Base-by-base conservation (phyloP, 2,797 vertebrate genomes). In the Ibycter americanus region DNA sequence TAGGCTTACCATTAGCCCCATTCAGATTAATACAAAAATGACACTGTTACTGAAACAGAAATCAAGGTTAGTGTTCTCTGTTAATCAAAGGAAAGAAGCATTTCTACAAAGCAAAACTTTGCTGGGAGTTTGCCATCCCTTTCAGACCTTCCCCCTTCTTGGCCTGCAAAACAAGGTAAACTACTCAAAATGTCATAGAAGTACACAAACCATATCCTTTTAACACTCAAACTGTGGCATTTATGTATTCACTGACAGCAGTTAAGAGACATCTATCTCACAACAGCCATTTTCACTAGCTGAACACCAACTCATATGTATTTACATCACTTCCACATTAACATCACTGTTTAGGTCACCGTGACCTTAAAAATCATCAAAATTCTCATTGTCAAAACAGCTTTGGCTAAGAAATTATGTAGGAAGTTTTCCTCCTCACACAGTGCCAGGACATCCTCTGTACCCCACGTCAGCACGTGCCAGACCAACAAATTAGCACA, bases 401-500 rank as follows among this genome's bases (percentile, higher is more conserved):
- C 46, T 18, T 63, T 51, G n/a, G n/a, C 18, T 92, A 56, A 70
- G 42, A 80, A 89, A 73, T n/a, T 23, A 25, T 38, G 32, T 12
- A 26, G 46, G 46, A 73, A 44, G 27, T 44, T 76, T 83, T 55
- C 34, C 23, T 40, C 32, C 22, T 52, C 25, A 26, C 31, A 25
- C 29, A 31, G 34, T 67, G 49, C 49, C 44, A 26, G 58, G 67
- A 44, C 18, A 72, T 84, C 59, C 73, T 68, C 65, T 21, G 4
- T 59, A 63, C 51, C 49, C 59, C 59, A 25, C 40, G 79, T 72
- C 83, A 38, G 47, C 89, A 49, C 34, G 4, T 62, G 34, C 82
- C 82, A 92, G 63, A 47, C 54, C 68, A 72, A 58, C 73, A 73
- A 95, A 94, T 90, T 94, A 94, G 31, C 89, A 90, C 89, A 72